Evolutionary conservation across 2,797 vertebrate species (phyloP), one percentile per base, ranked within the genome.

Genomic region (Threskiornis aethiopicus): DNA sequence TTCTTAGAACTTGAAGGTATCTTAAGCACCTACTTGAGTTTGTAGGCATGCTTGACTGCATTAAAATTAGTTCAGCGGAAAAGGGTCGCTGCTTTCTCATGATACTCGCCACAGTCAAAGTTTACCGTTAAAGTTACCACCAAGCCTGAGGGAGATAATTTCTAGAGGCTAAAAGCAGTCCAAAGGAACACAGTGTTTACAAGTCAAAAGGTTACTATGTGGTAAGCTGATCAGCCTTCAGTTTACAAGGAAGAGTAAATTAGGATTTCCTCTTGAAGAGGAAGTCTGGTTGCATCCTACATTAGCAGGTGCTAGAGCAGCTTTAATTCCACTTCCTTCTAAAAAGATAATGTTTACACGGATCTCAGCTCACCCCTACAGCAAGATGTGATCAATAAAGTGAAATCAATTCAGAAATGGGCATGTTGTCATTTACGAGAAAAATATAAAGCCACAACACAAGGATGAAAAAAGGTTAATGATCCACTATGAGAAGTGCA

Each of bases 201-300:
- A 91, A 97, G 97, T 97, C 95, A 97, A 96, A 97, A 97, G 96
- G 96, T 97, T 96, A 97, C 92, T 97, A 93, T 92, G 94, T 95
- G 96, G 97, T 97, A 96, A 96, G 42, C 79, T 96, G 95, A 96
- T 92, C 91, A 95, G 75, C 84, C 93, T 92, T 62, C 85, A 86
- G 92, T 97, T 97, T 98, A 96, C 64, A 95, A 97, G 97, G 97
- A 97, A 98, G 97, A 96, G 14, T 95, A 97, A 97, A 96, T 97
- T 96, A 97, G 93, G 96, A 96, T 96, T 98, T 98, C 97, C 98
- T 97, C 90, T 94, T 64, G 61, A 95, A 97, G 94, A 98, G 98
- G 97, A 98, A 97, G 97, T 95, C 93, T 96, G 95, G 89, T 96
- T 0, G 54, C 95, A 97, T 97, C 96, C 96, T 94, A 96, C 89